Percentiles rank a stretch among this genome's conserved stretches.
Conservation (phyloP, 2,797 vertebrate species). For the Rhinatrema bivittatum region DNA sequence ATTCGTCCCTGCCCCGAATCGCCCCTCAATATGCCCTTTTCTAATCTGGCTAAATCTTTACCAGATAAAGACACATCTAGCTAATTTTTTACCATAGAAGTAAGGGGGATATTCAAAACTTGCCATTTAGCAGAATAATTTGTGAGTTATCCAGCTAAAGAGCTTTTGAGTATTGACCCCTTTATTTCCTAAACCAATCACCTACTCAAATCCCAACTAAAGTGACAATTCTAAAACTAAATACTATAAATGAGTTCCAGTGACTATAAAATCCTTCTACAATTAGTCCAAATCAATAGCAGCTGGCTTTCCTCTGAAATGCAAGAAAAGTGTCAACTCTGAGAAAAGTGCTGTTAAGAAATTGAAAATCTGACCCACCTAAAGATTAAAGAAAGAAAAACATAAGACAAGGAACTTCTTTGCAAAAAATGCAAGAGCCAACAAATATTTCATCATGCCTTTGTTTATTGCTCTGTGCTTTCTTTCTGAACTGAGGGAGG, state of each 20-base stretch:
- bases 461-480: slow-evolving; percentile 36
- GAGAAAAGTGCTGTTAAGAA: background rate
- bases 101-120: too few species aligned
- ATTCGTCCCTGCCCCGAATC: too few species aligned
- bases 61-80: too few species aligned
- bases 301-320: background rate
- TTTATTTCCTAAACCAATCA: too few species aligned
- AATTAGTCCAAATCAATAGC: slow-evolving; percentile 15
- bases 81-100: too few species aligned
- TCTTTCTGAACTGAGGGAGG: slow-evolving; percentile 26
- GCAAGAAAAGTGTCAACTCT: slow-evolving; percentile 1
- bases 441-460: slow-evolving; percentile 35
- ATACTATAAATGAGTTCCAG: background rate
- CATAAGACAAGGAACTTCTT: slow-evolving; percentile 14
- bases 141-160: too few species aligned
- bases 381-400: background rate
- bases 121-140: too few species aligned
- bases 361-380: background rate
- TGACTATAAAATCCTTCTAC: background rate
- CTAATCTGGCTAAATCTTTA: too few species aligned
- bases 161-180: too few species aligned
- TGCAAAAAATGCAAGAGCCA: slow-evolving; percentile 23
- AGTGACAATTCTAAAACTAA: slow-evolving; percentile 7
- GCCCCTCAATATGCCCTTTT: too few species aligned
- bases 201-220: slow-evolving; percentile 4